A percentile compares a stretch with the other conserved stretches of the same genome.
phyloP scores from a whole-genome alignment of 2,113 vertebrate genomes.

The Tetrao urogallus region DNA sequence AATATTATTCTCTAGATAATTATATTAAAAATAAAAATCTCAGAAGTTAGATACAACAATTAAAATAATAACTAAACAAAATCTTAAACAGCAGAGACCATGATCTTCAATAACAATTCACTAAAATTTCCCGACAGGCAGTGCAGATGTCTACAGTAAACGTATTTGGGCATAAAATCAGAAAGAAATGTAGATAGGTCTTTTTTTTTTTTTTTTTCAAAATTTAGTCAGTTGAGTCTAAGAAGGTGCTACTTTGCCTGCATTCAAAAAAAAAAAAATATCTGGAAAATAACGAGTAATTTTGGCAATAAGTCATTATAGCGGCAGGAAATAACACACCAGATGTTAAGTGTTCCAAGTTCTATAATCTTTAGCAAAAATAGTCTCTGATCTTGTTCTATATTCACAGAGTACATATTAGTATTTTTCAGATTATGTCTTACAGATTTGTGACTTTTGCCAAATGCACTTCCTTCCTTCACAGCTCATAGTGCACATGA shows the following conservation, averaged over 20 bases:
- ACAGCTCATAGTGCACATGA: neutral
- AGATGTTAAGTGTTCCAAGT: neutral
- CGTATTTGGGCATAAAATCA: neutral
- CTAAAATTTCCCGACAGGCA: neutral
- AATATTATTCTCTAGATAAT: neutral
- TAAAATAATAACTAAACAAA: neutral
- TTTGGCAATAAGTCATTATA: neutral
- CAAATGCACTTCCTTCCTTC: neutral
- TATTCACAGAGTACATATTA: neutral
- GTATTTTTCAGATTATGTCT: neutral
- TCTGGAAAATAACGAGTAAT: neutral
- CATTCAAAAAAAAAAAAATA: rapidly evolving
- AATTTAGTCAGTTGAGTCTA: neutral
- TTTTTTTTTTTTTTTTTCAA: neutral
- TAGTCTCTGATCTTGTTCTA: neutral
- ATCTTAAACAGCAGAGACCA: neutral
- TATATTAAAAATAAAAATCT: neutral
- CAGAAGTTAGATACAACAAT: neutral
- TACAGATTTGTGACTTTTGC: neutral
- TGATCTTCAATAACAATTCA: neutral
- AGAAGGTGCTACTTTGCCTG: neutral
- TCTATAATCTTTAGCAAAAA: neutral
- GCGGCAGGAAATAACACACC: neutral
- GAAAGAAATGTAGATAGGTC: neutral
- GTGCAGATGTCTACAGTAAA: neutral